phyloP scores from a whole-genome alignment of 1,140 invertebrate species.

The Spodoptera frugiperda region DNA sequence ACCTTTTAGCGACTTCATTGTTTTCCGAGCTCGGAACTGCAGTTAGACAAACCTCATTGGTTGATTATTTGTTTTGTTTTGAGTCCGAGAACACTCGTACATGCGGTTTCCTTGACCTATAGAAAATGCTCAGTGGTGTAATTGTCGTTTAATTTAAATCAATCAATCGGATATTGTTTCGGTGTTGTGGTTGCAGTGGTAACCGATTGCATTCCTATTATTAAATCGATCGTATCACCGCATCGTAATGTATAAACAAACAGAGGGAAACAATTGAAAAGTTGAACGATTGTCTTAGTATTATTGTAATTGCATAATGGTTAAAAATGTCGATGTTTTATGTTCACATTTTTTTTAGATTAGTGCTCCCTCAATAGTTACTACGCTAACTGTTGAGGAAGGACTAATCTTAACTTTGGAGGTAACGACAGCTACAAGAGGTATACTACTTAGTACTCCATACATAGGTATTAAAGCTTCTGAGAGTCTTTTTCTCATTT shows the following conservation, averaged over 20 bases:
- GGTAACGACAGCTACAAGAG: too few relatives aligned
- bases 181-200: constrained; percentile 39
- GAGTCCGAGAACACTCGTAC: constrained; percentile 1
- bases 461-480: too few relatives aligned
- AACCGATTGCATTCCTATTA: constrained; percentile 44
- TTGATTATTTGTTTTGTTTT: constrained; percentile 34
- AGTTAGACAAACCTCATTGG: constrained; percentile 44
- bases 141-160: constrained; percentile 35
- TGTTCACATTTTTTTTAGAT: too few relatives aligned
- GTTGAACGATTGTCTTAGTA: constrained; percentile 18
- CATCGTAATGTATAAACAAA: constrained; percentile 54
- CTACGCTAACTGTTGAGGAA: too few relatives aligned
- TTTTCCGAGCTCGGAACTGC: constrained; percentile 58
- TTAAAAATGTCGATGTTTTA: neutral
- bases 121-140: constrained; percentile 33
- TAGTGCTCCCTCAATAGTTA: too few relatives aligned
- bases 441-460: too few relatives aligned
- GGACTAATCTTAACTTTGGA: too few relatives aligned
- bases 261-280: constrained; percentile 52
- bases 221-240: constrained; percentile 42
- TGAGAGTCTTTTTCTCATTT: too few relatives aligned
- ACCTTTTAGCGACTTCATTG: constrained; percentile 62
- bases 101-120: constrained; percentile 45
- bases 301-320: constrained; percentile 1
- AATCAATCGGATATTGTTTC: constrained; percentile 33